Evolutionary conservation across 1,140 invertebrate species (phyloP).

Genomic region (Heliothis subflexa): DNA sequence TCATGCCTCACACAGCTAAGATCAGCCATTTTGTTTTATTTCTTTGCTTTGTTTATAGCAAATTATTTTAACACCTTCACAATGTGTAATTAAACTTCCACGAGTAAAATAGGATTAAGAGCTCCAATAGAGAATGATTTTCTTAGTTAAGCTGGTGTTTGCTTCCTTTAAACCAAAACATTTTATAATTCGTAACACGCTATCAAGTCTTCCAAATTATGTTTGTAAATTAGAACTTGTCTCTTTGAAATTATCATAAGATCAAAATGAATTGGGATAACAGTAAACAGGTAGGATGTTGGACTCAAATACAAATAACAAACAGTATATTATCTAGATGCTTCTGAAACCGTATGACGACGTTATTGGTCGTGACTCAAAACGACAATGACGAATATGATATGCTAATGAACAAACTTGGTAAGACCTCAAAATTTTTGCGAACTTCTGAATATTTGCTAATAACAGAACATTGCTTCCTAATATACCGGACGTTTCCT

Average conservation of each 20-base stretch:
- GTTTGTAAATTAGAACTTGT: neutral
- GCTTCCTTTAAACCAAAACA: no score
- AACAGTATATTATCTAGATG: slow-evolving; percentile 40
- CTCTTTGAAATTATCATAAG: neutral
- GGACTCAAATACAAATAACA: slow-evolving; percentile 18
- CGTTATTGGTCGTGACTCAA: slow-evolving; percentile 50
- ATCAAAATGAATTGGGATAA: slow-evolving; percentile 13
- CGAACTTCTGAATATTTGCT: slow-evolving; percentile 17
- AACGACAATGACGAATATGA: slow-evolving; percentile 48
- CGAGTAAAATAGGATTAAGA: neutral
- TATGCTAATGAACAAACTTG: slow-evolving; percentile 54
- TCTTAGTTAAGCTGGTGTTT: no score
- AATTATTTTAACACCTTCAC: neutral
- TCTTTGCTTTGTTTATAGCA: neutral
- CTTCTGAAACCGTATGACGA: slow-evolving; percentile 39
- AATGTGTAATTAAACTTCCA: neutral
- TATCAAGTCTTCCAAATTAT: neutral
- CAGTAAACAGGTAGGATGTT: slow-evolving; percentile 3
- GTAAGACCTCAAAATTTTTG: slow-evolving; percentile 44
- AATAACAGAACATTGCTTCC: slow-evolving; percentile 26
- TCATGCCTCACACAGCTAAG: slow-evolving; percentile 26
- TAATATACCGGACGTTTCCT: slow-evolving; percentile 23
- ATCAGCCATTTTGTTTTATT: slow-evolving; percentile 48
- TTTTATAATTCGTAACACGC: no score
- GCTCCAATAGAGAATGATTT: neutral